Base-by-base conservation (phyloP, 2,113 vertebrate genomes). In the Gavia stellata region DNA sequence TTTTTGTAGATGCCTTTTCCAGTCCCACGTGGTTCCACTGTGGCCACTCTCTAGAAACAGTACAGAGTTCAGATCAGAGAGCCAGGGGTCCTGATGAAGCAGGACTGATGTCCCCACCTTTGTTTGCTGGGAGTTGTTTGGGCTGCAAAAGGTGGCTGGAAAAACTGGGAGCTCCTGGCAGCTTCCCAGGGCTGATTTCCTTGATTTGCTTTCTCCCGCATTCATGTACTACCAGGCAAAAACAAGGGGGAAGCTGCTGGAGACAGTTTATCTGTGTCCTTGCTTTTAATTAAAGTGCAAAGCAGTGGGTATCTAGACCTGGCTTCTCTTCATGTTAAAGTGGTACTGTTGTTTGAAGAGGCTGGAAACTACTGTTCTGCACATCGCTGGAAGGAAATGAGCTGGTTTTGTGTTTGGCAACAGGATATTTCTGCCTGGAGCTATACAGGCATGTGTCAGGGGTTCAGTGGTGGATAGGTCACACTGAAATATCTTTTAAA, bases 1-100 rank as follows among this genome's bases (percentile, higher is more conserved):
- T 90, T 90, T 45, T 66, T 29, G 6, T 9, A 19, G 25, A 19
- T 50, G 25, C 17, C 23, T 78, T 67, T 55, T 72, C 44, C 73
- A 82, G 55, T 5, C 6, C 18, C 7, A 4, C 0, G 1, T 59
- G 25, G 16, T n/a, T 52, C 38, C 17, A 18, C 16, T 61, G 36
- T 50, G 40, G 42, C 24, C 14, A 9, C 26, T 49, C 34, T 44
- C 23, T 65, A 45, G 40, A 44, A 82, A 24, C 10, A 49, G 38
- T 8, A 19, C 33, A 28, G n/a, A 74, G 31, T 63, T 83, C 4
- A 7, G 16, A 19, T 52, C 34, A 13, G 56, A 79, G 28, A 21
- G 2, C 26, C 25, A 23, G 50, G 38, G 6, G 2, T 45, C 36
- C 65, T 70, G 26, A 47, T 40, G 63, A 50, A 53, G 31, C 29